phyloP scores from a whole-genome alignment of 2,113 vertebrate species.

The Oreochromis tanganicae region DNA sequence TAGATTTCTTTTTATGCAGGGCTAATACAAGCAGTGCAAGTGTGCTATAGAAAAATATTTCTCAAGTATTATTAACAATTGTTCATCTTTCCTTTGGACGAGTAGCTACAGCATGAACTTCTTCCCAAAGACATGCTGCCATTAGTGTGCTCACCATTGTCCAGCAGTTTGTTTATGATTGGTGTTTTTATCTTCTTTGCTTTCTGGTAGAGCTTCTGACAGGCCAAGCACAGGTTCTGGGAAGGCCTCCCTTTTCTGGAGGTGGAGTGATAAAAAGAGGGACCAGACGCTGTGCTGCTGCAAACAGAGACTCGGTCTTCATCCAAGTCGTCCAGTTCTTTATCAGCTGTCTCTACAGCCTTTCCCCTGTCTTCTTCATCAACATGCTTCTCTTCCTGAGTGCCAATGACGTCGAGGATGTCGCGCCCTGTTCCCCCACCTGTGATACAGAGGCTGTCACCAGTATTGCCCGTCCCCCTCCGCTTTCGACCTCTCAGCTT shows the following conservation, averaged over 20 bases:
- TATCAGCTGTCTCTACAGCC: not conserved
- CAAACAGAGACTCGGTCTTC: not conserved
- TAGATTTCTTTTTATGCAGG: not conserved
- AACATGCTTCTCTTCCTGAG: accelerated
- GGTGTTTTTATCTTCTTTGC: slow-evolving; percentile 20
- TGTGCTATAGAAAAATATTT: not conserved
- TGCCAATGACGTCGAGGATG: not conserved
- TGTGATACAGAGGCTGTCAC: accelerated
- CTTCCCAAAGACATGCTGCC: not conserved
- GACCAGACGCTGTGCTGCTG: slow-evolving; percentile 39
- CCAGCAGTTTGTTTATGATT: slow-evolving; percentile 13
- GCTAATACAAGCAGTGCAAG: not conserved
- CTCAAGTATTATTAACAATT: not conserved
- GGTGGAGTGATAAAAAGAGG: not conserved
- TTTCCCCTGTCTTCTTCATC: not conserved
- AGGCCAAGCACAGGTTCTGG: slow-evolving; percentile 20
- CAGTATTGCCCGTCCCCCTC: not conserved
- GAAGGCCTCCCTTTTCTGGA: not conserved
- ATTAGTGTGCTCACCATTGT: slow-evolving; percentile 22
- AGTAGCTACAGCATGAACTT: not conserved
- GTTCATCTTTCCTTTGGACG: not conserved
- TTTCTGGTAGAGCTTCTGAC: slow-evolving; percentile 22
- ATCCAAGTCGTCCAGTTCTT: not conserved
- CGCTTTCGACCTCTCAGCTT: not conserved
- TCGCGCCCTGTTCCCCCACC: not conserved